Conservation (phyloP, 2,888 invertebrate species). For the Epistrophella euchroma region DNA sequence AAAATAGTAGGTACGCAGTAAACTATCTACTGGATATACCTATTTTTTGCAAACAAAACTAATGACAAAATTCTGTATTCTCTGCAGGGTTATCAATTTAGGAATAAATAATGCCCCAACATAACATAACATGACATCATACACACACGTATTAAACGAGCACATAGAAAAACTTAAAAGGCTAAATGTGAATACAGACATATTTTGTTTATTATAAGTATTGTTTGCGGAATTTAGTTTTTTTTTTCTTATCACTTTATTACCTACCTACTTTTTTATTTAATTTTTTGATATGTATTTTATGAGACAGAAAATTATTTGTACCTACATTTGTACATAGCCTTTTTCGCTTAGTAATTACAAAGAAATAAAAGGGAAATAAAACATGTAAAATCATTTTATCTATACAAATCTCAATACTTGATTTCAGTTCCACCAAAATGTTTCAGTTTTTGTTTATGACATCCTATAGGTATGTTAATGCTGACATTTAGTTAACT, state of each 20-base stretch:
- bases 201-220: background rate
- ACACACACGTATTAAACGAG: background rate
- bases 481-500: background rate
- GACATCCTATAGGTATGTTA: too few species aligned
- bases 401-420: too few species aligned
- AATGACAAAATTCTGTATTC: slow-evolving; percentile 7
- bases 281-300: background rate
- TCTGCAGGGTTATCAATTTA: slow-evolving; percentile 13
- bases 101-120: slow-evolving; percentile 1
- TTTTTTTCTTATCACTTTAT: slow-evolving; percentile 1
- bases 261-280: background rate
- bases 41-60: too few species aligned
- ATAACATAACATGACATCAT: slow-evolving; percentile 20
- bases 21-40: background rate
- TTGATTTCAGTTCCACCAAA: background rate
- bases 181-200: background rate
- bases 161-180: slow-evolving; percentile 1
- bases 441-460: background rate
- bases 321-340: too few species aligned
- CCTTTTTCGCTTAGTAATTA: too few species aligned
- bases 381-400: background rate
- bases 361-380: background rate
- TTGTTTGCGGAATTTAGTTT: background rate
- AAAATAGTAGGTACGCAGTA: background rate
- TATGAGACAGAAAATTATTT: background rate